phyloP scores from a whole-genome alignment of 2,113 vertebrate genomes.

The Delphinus delphis region DNA sequence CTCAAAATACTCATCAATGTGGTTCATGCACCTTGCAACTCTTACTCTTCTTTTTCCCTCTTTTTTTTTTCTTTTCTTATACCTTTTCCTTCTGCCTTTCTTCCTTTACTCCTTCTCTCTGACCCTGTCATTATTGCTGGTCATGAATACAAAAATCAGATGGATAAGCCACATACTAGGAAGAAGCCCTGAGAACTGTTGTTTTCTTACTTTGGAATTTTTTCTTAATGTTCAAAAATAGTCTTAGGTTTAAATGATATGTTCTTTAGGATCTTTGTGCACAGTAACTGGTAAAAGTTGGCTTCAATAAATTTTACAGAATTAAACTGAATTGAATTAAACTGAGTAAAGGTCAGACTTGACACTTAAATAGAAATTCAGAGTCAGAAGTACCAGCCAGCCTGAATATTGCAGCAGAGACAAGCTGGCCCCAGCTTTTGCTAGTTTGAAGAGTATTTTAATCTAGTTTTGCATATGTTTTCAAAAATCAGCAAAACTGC shows the following conservation, averaged over 20 bases:
- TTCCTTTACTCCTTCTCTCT: background rate
- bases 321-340: slow-evolving; percentile 36
- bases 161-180: background rate
- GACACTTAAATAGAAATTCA: slow-evolving; percentile 33
- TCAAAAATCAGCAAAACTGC: background rate
- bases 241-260: background rate
- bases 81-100: background rate
- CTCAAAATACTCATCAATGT: background rate
- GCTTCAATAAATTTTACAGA: slow-evolving; percentile 9
- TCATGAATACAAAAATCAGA: background rate
- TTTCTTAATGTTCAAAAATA: background rate
- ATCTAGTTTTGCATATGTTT: slow-evolving; percentile 29
- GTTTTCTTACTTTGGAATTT: background rate
- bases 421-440: background rate
- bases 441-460: slow-evolving; percentile 32
- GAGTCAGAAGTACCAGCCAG: background rate
- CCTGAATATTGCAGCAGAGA: background rate
- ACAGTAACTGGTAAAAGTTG: background rate
- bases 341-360: slow-evolving; percentile 43
- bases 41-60: background rate
- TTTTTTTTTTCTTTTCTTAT: background rate
- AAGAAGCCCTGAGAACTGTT: background rate
- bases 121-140: background rate
- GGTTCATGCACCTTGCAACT: background rate
- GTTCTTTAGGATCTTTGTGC: background rate